Conservation (phyloP, 2,888 invertebrate genomes). For the Mechanitis mazaeus region DNA sequence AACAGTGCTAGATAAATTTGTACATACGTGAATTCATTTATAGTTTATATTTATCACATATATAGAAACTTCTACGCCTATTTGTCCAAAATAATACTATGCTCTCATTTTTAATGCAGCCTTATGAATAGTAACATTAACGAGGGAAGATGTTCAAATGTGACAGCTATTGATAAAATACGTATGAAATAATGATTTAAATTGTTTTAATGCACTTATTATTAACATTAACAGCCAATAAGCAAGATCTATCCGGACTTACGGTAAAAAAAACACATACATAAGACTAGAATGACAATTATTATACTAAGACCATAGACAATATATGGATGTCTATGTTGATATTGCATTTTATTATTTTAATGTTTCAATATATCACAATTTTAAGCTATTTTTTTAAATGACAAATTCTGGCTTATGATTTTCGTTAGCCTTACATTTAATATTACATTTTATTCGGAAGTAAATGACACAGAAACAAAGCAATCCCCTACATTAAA, state of each 20-base stretch:
- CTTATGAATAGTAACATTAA: conserved; percentile 18
- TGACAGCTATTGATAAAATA: not conserved
- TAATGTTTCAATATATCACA: conserved; percentile 1
- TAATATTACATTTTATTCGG: not conserved
- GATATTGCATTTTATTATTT: not conserved
- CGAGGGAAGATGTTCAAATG: not conserved
- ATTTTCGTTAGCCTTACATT: not conserved
- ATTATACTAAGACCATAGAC: conserved; percentile 3
- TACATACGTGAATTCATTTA: conserved; percentile 46
- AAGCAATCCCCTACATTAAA: conserved; percentile 9
- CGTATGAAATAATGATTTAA: conserved; percentile 3
- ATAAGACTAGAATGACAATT: conserved; percentile 15
- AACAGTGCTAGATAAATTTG: conserved; percentile 44
- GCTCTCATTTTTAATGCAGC: conserved; percentile 29
- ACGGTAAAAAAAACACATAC: conserved; percentile 11
- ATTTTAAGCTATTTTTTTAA: not conserved
- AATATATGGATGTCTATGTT: conserved; percentile 1
- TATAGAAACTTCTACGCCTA: conserved; percentile 38
- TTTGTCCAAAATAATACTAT: conserved; percentile 30
- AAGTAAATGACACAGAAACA: conserved; percentile 9
- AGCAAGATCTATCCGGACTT: conserved; percentile 18
- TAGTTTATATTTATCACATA: conserved; percentile 46
- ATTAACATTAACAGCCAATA: conserved; percentile 22
- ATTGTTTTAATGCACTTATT: conserved; percentile 4
- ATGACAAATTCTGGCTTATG: not conserved